Conservation (phyloP, 2,113 vertebrate genomes). For the Ia io region DNA sequence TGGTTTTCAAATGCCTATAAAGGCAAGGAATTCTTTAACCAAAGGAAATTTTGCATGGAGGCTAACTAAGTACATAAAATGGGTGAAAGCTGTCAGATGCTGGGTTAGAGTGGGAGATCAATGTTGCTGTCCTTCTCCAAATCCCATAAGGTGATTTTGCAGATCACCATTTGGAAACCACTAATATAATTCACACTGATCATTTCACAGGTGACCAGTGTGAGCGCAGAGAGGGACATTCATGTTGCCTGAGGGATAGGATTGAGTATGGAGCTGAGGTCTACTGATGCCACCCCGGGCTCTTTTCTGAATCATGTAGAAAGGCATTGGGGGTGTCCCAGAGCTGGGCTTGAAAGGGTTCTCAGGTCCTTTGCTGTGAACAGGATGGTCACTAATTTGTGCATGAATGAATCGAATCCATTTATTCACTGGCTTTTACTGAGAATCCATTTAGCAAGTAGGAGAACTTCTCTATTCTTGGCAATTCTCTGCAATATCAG, state of each 20-base stretch:
- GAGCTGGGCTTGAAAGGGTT: not conserved
- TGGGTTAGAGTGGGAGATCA: not conserved
- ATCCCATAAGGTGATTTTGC: not conserved
- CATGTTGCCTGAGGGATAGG: not conserved
- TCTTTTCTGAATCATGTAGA: not conserved
- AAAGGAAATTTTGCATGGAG: not conserved
- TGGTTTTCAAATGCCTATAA: not conserved
- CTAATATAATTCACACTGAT: not conserved
- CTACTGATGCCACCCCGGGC: not conserved
- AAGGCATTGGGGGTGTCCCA: not conserved
- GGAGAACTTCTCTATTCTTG: not conserved
- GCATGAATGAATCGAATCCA: not conserved
- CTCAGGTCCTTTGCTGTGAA: not conserved
- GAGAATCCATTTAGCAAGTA: not conserved
- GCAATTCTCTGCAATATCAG: not conserved
- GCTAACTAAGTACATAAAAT: not conserved
- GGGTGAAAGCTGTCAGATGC: not conserved
- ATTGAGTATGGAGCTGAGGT: not conserved
- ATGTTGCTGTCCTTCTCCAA: not conserved
- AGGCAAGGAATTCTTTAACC: slow-evolving; percentile 6
- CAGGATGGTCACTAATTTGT: not conserved
- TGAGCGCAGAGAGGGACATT: not conserved
- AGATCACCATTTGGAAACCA: not conserved
- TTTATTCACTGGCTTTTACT: not conserved
- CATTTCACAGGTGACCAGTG: not conserved